A percentile compares a stretch with the other conserved stretches of the same genome.
phyloP scores from a whole-genome alignment of 2,888 invertebrate species.

The Orgyia antiqua region DNA sequence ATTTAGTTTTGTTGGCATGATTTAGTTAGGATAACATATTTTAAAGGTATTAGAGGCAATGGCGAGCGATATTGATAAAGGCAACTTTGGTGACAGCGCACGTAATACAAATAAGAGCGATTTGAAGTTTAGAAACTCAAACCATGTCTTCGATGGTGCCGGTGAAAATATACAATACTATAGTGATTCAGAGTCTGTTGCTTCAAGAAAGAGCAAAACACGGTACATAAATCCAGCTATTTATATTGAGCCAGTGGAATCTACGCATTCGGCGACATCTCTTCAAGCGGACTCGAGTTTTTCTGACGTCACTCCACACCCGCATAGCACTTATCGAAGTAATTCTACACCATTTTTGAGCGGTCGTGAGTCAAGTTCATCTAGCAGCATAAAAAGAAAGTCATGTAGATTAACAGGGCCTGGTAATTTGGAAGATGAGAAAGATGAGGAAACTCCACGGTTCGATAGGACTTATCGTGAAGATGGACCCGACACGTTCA shows the following conservation, averaged over 20 bases:
- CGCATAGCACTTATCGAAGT: slow-evolving; percentile 61
- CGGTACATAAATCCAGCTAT: slow-evolving; percentile 81
- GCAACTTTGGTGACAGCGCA: slow-evolving; percentile 60
- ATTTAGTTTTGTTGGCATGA: slow-evolving; percentile 20
- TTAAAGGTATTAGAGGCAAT: slow-evolving; percentile 36
- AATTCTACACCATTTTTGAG: slow-evolving; percentile 65
- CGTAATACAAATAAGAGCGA: slow-evolving; percentile 37
- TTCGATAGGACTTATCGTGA: slow-evolving; percentile 55
- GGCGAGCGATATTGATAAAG: slow-evolving; percentile 52
- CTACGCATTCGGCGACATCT: slow-evolving; percentile 61
- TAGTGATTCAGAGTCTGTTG: slow-evolving; percentile 63
- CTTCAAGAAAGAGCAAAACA: slow-evolving; percentile 58
- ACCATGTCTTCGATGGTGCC: slow-evolving; percentile 65
- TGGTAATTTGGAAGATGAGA: slow-evolving; percentile 18
- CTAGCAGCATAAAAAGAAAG: slow-evolving; percentile 57
- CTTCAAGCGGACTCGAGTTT: slow-evolving; percentile 49
- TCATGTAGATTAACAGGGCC: slow-evolving; percentile 47
- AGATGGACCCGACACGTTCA: slow-evolving; percentile 61
- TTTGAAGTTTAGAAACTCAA: slow-evolving; percentile 37
- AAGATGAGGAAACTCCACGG: slow-evolving; percentile 48
- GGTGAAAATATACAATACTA: slow-evolving; percentile 64
- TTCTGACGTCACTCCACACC: slow-evolving; percentile 64
- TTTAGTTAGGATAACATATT: slow-evolving; percentile 22
- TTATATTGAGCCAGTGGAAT: slow-evolving; percentile 72
- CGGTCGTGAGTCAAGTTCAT: slow-evolving; percentile 55